Base-by-base conservation (phyloP, 2,888 invertebrate species). In the Abscondita cerata region DNA sequence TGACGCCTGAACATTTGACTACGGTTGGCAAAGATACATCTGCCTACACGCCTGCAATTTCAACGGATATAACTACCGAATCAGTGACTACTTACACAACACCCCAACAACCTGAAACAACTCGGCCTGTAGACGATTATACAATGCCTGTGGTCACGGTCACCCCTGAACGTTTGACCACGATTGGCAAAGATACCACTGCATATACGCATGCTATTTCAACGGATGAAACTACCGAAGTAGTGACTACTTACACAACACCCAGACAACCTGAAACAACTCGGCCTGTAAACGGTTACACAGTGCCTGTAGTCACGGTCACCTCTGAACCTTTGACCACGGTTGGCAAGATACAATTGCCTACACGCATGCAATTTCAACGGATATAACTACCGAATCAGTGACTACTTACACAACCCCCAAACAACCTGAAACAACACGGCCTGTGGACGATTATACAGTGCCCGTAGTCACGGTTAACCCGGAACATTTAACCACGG, bases 11-110 rank as follows among this genome's bases (percentile, higher is more conserved):
- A 6, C 11, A 40, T 12, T 4, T 5, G 5, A 36, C 36, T 2
- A 20, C 50, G 4, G 48, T 19, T 19, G 40, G 38, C 15, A 50
- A 58, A 11, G 20, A 9, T 16, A 40, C 11, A 51, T 15, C 15
- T 12, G 11, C 48, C n/a, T 51, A 8, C 11, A 16, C 4, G 31
- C 9, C 4, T 9, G 9, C 31, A 15, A 15, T 33, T 34, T 13
- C 13, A 33, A 19, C 13, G 11, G 34, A 31, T 6, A 9, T 5
- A 6, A 6, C 6, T 5, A 31, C 31, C 9, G 9, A 4, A 31
- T 9, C 31, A 31, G 4, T 9, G 4, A 31, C 4, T 5, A 4
- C 4, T 31, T 31, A 6, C 31, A 31, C 31, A 31, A 9, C 31
- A 4, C 6, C 4, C 6, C 4, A 31, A 9, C 31, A 31, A 6